Evolutionary conservation across 2,888 invertebrate species (phyloP).

Genomic region (Andrena bucephala): DNA sequence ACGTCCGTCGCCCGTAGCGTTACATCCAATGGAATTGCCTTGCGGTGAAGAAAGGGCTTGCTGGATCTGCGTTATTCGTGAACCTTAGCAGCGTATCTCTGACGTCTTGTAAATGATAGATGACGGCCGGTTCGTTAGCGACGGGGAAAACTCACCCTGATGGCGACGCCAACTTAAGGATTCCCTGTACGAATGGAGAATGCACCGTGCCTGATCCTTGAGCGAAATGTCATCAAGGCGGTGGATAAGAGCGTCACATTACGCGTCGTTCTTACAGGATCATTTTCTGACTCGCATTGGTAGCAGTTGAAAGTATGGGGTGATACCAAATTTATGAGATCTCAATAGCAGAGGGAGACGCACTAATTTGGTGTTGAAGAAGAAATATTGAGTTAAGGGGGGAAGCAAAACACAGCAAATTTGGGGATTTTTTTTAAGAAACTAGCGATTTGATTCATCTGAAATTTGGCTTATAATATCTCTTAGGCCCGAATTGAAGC

Average conservation of each 20-base stretch:
- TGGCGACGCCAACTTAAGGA: constrained; percentile 24
- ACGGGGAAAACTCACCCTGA: constrained; percentile 7
- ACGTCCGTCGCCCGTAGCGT: constrained; percentile 35
- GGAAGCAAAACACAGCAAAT: no score
- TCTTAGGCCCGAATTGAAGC: no score
- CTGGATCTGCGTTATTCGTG: constrained; percentile 16
- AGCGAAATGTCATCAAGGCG: background rate
- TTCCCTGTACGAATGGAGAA: constrained; percentile 13
- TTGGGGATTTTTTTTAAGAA: no score
- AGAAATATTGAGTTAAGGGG: no score
- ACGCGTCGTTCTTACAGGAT: background rate
- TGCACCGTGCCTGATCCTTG: background rate
- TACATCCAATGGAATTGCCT: constrained; percentile 51
- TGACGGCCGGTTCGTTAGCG: constrained; percentile 26
- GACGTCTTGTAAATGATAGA: constrained; percentile 29
- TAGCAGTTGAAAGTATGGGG: background rate
- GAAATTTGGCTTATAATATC: no score
- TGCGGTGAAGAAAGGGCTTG: constrained; percentile 44
- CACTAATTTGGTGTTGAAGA: no score
- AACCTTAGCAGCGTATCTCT: constrained; percentile 37
- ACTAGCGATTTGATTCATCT: no score
- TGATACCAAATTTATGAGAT: no score
- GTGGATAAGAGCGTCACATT: constrained; percentile 3
- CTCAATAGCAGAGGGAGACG: no score
- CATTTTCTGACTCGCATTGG: background rate